These are phyloP conservation scores for Pocota personata DNA, from an alignment of 2,888 invertebrate species.

Conservation along the genomic window DNA sequence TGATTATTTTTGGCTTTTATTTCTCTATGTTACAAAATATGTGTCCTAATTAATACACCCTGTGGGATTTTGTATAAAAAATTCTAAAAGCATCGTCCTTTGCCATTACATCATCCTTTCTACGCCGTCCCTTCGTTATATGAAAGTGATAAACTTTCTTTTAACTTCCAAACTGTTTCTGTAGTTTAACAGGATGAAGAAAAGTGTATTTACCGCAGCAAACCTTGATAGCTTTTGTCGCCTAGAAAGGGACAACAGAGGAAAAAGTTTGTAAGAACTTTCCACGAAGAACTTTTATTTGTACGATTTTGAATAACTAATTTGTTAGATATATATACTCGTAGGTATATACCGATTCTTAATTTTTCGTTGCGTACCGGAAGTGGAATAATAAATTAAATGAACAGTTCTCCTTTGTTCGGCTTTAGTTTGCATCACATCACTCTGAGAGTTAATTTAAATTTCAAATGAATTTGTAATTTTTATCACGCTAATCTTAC, in stretches of 20 bases:
- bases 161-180: constrained; percentile 21
- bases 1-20: no score
- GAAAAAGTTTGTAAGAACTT: not conserved
- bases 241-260: not conserved
- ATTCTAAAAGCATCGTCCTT: not conserved
- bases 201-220: not conserved
- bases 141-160: constrained; percentile 14
- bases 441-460: constrained; percentile 1
- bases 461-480: constrained; percentile 41
- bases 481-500: not conserved
- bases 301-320: constrained; percentile 19
- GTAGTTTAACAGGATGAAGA: not conserved
- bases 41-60: no score
- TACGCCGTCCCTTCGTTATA: not conserved
- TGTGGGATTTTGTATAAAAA: no score
- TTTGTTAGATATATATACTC: constrained; percentile 9
- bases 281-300: not conserved
- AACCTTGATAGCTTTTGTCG: constrained; percentile 21
- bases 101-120: constrained; percentile 18
- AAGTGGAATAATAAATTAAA: constrained; percentile 33
- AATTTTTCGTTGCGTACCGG: constrained; percentile 21
- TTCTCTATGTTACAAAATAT: no score
- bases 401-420: not conserved
- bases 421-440: not conserved
- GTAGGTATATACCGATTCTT: no score